A percentile compares a stretch with the other conserved stretches of the same genome.
Evolutionary conservation across 2,888 invertebrate genomes (phyloP).

Genomic region (Ornithoptera priamus): DNA sequence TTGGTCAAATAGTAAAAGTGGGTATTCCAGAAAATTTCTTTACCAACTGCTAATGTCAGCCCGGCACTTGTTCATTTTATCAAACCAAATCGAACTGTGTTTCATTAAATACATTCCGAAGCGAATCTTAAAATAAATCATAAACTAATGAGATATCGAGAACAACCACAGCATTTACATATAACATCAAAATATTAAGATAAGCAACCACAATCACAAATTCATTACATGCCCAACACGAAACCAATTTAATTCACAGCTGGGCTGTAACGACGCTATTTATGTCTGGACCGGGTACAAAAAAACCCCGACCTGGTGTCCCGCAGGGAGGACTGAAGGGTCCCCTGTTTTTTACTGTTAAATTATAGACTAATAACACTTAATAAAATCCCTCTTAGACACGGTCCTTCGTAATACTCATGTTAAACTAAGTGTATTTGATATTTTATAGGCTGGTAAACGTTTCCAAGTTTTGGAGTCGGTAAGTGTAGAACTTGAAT

Average conservation of each 20-base stretch:
- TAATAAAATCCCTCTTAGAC: conserved; percentile 59
- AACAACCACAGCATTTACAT: conserved; percentile 29
- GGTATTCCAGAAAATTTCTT: too few species aligned
- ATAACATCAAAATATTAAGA: conserved; percentile 41
- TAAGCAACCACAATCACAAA: conserved; percentile 51
- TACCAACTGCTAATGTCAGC: too few species aligned
- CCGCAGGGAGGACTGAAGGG: conserved; percentile 58
- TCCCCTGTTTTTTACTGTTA: conserved; percentile 57
- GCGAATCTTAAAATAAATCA: background rate
- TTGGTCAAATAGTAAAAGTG: too few species aligned
- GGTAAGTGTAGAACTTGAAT: background rate
- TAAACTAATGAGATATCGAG: background rate
- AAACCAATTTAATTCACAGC: conserved; percentile 74
- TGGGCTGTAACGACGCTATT: conserved; percentile 66
- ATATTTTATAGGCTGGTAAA: conserved; percentile 13
- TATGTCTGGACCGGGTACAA: conserved; percentile 51
- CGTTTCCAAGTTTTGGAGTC: background rate
- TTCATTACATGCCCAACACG: conserved; percentile 68
- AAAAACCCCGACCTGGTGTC: conserved; percentile 48
- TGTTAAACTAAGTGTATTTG: conserved; percentile 5
- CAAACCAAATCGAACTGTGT: too few species aligned
- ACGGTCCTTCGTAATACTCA: conserved; percentile 5
- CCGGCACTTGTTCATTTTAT: too few species aligned
- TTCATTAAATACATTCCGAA: background rate
- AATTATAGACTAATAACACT: conserved; percentile 70